Conservation (phyloP, 92 coral and sea anemone genomes). For the Plumapathes pennacea region DNA sequence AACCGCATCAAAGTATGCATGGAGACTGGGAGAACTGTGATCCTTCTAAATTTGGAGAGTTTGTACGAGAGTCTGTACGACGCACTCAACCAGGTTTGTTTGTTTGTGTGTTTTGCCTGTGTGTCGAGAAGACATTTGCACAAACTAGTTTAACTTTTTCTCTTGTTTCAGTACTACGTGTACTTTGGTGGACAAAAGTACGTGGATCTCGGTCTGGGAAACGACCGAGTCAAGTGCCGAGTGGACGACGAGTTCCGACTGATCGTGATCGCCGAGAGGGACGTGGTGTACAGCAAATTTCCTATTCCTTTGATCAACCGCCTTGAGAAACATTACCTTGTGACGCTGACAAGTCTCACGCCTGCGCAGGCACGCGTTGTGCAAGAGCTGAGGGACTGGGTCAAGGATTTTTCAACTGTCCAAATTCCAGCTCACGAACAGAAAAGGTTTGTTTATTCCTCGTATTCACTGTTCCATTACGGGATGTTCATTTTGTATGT, state of each 20-base stretch:
- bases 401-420: conserved; percentile 39
- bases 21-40: conserved; percentile 84
- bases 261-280: conserved; percentile 86
- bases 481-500: too few species aligned
- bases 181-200: conserved; percentile 66
- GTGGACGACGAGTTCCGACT: conserved; percentile 67
- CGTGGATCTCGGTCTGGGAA: conserved; percentile 89
- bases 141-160: too few species aligned
- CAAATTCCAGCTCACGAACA: conserved; percentile 27
- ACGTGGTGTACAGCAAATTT: conserved; percentile 68
- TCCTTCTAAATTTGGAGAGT: conserved; percentile 67
- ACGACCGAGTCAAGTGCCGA: conserved; percentile 73
- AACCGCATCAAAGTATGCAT: conserved; percentile 86
- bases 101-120: background rate
- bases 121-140: too few species aligned
- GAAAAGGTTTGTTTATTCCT: conserved; percentile 30
- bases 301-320: conserved; percentile 85
- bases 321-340: conserved; percentile 79
- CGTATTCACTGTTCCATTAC: too few species aligned
- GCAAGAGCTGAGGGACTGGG: conserved; percentile 56
- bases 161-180: conserved; percentile 60
- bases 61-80: conserved; percentile 67
- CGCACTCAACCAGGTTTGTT: conserved; percentile 69
- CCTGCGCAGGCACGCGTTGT: conserved; percentile 42
- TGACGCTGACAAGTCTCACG: conserved; percentile 64